These are phyloP conservation scores for Agapornis canus DNA, from an alignment of 2,797 vertebrate species.

Conservation along the genomic window DNA sequence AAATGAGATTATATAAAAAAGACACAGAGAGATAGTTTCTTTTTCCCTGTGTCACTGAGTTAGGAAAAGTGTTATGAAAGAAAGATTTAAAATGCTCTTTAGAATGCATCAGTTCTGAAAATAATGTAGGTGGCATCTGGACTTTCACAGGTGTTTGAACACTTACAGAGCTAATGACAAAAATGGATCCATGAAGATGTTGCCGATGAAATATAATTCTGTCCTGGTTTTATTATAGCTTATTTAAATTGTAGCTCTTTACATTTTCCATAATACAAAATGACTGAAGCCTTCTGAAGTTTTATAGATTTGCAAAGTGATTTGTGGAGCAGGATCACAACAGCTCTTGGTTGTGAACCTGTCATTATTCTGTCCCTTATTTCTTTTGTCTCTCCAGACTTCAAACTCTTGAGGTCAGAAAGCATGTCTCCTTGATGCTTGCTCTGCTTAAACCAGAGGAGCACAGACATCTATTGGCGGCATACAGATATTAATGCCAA, in stretches of 20 bases:
- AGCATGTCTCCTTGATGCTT: neutral
- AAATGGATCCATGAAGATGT: neutral
- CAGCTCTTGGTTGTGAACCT: neutral
- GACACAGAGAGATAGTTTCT: constrained; percentile 54
- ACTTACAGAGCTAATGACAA: neutral
- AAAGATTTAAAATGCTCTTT: constrained; percentile 29
- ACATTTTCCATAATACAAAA: neutral
- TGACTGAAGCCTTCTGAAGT: neutral
- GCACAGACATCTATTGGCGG: neutral
- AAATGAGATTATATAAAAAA: constrained; percentile 52
- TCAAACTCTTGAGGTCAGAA: neutral
- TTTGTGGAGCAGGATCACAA: neutral
- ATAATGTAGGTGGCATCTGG: neutral
- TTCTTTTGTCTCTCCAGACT: neutral
- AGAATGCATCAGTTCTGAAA: neutral
- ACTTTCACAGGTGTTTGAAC: neutral
- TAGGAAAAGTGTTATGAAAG: constrained; percentile 23
- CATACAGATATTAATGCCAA: neutral
- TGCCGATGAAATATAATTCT: neutral
- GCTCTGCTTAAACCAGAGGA: neutral
- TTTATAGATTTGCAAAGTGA: neutral
- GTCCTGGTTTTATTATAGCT: neutral
- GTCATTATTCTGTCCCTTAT: neutral
- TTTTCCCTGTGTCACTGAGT: constrained; percentile 27
- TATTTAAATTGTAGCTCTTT: neutral